Evolutionary conservation across 2,888 invertebrate genomes (phyloP).

Genomic region (Chymomyza procnemis): DNA sequence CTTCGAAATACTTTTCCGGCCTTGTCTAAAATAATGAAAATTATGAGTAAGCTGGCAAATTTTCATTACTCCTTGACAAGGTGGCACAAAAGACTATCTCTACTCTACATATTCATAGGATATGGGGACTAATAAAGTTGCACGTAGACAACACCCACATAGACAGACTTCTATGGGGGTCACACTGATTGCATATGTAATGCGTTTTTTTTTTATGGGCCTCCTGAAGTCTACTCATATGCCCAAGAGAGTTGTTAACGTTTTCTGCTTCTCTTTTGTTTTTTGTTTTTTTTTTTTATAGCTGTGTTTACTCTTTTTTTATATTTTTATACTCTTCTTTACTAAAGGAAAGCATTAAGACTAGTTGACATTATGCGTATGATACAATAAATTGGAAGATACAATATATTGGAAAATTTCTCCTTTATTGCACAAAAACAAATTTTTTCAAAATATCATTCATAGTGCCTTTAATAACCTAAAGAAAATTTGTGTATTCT

Average conservation of each 20-base stretch:
- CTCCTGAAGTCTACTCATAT: slow-evolving; percentile 2
- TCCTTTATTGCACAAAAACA: too few species aligned
- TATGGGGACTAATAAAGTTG: slow-evolving; percentile 62
- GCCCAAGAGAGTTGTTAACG: slow-evolving; percentile 74
- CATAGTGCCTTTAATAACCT: too few species aligned
- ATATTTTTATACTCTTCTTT: neutral
- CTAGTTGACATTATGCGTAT: too few species aligned
- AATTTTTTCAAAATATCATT: too few species aligned
- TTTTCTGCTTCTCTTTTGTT: slow-evolving; percentile 21
- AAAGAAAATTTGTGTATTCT: too few species aligned
- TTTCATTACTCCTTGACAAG: slow-evolving; percentile 69
- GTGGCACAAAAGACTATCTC: slow-evolving; percentile 43
- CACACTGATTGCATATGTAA: slow-evolving; percentile 57
- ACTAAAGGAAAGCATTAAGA: too few species aligned
- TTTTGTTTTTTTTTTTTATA: slow-evolving; percentile 38
- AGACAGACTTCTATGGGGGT: neutral
- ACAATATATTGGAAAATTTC: too few species aligned
- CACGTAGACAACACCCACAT: slow-evolving; percentile 29
- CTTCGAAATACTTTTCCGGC: neutral
- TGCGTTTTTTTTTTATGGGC: slow-evolving; percentile 48
- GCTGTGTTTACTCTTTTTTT: slow-evolving; percentile 68
- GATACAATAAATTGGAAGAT: too few species aligned
- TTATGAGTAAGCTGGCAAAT: slow-evolving; percentile 1
- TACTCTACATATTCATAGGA: neutral
- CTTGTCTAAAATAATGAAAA: neutral